phyloP scores from a whole-genome alignment of 2,113 vertebrate species.

The pig (Sus scrofa) region T2T-Sscrofa CM000812.6:82769501-82770000 shows the following conservation, averaged over 20 bases:
- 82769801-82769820: constrained; percentile 12
- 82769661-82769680: background rate
- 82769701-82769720: background rate
- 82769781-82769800: background rate
- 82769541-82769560: background rate
- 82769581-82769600: background rate
- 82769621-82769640: background rate
- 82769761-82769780: constrained; percentile 29
- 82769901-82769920: background rate
- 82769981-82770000: background rate
- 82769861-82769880: background rate
- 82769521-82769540: background rate
- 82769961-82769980: constrained; percentile 32
- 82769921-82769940: background rate
- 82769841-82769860: constrained; percentile 27
- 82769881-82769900: background rate
- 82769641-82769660: background rate
- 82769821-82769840: background rate
- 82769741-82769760: background rate
- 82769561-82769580: background rate
- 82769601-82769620: background rate
- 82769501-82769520: background rate
- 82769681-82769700: background rate
- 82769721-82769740: background rate
- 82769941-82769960: background rate